phyloP scores from a whole-genome alignment of 1,140 invertebrate species.

The Pogonognathellus flavescens region DNA sequence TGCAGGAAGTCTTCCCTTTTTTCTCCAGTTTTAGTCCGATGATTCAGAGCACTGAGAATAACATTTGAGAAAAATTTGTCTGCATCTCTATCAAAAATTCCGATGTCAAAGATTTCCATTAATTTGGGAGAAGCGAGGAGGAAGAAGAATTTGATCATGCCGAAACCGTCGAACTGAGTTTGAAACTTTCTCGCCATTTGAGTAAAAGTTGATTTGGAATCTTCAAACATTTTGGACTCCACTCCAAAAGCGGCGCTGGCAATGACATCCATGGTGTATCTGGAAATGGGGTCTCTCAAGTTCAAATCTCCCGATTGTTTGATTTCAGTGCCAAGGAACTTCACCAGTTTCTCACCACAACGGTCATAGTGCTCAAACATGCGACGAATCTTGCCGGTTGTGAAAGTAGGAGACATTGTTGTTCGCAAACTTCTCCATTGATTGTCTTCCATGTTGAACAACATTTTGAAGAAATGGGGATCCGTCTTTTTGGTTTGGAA shows the following conservation, averaged over 20 bases:
- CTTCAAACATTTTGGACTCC: conserved; percentile 60
- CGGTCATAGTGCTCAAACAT: conserved; percentile 45
- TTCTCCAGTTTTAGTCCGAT: conserved; percentile 71
- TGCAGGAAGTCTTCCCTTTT: conserved; percentile 71
- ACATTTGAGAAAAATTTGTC: conserved; percentile 69
- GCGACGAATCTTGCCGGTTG: conserved; percentile 43
- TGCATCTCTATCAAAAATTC: conserved; percentile 53
- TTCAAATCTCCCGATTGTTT: neutral
- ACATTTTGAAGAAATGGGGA: conserved; percentile 22
- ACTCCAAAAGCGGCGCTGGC: conserved; percentile 72
- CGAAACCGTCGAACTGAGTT: neutral
- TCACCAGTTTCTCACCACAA: neutral
- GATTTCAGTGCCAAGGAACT: conserved; percentile 17
- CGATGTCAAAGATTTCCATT: neutral
- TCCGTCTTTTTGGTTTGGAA: conserved; percentile 12
- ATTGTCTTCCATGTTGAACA: neutral
- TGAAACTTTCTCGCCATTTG: conserved; percentile 33
- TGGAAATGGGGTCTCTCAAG: conserved; percentile 65
- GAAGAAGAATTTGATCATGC: conserved; percentile 8
- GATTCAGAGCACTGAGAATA: conserved; percentile 72
- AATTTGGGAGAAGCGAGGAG: neutral
- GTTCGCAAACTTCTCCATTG: conserved; percentile 27
- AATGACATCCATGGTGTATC: conserved; percentile 72
- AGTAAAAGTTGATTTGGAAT: conserved; percentile 1
- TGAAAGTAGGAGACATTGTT: conserved; percentile 53